phyloP scores from a whole-genome alignment of 1,140 invertebrate genomes.

The Aphis craccivora region DNA sequence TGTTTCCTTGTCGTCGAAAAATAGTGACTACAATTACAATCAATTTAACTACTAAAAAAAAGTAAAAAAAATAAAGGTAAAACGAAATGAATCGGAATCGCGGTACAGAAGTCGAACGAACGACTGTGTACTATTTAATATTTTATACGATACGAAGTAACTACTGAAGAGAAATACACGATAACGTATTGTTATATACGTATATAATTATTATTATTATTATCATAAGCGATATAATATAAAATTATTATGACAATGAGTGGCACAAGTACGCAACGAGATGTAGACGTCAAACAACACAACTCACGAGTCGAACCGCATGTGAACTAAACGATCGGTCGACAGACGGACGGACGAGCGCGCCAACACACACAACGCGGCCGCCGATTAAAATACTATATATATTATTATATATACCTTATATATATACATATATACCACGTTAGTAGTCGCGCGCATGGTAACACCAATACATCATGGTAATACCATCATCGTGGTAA shows the following conservation, averaged over 20 bases:
- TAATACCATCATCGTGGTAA: neutral
- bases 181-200: neutral
- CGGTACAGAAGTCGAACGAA: neutral
- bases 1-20: neutral
- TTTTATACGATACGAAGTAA: neutral
- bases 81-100: neutral
- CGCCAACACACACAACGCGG: neutral
- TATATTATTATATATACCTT: neutral
- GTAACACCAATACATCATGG: neutral
- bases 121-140: neutral
- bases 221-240: conserved; percentile 2
- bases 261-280: neutral
- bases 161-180: neutral
- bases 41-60: neutral
- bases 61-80: too few species aligned
- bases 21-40: neutral
- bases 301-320: conserved; percentile 21
- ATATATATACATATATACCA: neutral
- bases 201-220: neutral
- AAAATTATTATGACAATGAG: neutral
- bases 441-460: neutral
- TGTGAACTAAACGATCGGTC: conserved; percentile 22
- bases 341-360: neutral
- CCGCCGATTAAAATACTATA: neutral
- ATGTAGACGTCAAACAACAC: neutral